These are phyloP conservation scores for Coptodon bakossiorum DNA, from an alignment of 2,113 vertebrate species.

Conservation along the genomic window DNA sequence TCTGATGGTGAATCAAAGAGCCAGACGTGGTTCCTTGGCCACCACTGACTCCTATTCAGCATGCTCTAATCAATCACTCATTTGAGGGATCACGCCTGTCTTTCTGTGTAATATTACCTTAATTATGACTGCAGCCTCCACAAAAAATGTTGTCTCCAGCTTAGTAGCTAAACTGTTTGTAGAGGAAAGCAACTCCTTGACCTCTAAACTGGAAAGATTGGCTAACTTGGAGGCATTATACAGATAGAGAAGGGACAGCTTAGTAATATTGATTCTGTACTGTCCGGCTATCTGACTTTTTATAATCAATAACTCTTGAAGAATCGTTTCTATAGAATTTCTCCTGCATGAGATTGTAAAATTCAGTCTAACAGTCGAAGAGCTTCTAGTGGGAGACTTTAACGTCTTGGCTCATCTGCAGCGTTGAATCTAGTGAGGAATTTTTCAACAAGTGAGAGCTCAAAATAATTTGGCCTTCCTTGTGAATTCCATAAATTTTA, in stretches of 20 bases:
- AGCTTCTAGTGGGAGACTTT: background rate
- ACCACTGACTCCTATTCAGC: background rate
- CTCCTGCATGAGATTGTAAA: slow-evolving; percentile 18
- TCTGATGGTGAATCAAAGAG: slow-evolving; percentile 12
- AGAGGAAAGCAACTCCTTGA: slow-evolving; percentile 31
- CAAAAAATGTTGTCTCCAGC: background rate
- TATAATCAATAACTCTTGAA: slow-evolving; percentile 44
- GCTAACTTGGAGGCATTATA: slow-evolving; percentile 39
- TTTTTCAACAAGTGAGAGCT: background rate
- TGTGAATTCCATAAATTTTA: background rate
- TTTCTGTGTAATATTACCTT: background rate
- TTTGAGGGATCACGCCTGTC: background rate
- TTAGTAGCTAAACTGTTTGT: slow-evolving; percentile 19
- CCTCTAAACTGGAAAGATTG: slow-evolving; percentile 50
- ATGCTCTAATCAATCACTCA: slow-evolving; percentile 15
- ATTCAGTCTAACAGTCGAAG: slow-evolving; percentile 16
- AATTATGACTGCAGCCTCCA: background rate
- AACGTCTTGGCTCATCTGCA: background rate
- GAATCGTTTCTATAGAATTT: slow-evolving; percentile 27
- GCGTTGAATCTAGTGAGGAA: background rate
- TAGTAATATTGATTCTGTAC: slow-evolving; percentile 42
- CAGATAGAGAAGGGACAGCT: slow-evolving; percentile 44
- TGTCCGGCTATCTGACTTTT: slow-evolving; percentile 31
- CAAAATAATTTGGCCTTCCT: background rate
- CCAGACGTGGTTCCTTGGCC: background rate